Evolutionary conservation across 2,888 invertebrate species (phyloP).

Genomic region (Archips crataeganus): DNA sequence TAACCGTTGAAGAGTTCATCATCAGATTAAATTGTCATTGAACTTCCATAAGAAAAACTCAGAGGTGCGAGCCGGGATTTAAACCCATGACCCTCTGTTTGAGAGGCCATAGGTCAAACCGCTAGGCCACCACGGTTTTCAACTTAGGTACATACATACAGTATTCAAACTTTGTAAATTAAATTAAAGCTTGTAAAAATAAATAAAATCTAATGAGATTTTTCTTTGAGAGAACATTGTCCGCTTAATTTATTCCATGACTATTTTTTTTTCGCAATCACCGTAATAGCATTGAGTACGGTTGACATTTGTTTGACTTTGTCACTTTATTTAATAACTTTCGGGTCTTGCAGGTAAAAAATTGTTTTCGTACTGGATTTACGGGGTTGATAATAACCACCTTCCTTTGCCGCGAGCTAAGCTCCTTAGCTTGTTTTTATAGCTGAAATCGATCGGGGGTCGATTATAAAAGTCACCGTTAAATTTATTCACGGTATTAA

Average conservation of each 20-base stretch:
- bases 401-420: neutral
- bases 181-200: too few species aligned
- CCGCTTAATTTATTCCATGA: neutral
- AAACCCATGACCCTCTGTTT: too few species aligned
- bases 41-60: too few species aligned
- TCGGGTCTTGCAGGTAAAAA: neutral
- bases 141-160: too few species aligned
- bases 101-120: too few species aligned
- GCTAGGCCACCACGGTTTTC: too few species aligned
- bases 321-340: neutral
- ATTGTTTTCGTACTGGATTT: neutral
- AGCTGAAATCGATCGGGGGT: slow-evolving; percentile 7
- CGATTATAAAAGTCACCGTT: slow-evolving; percentile 1
- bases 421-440: neutral
- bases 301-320: neutral
- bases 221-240: neutral
- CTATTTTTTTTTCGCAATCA: neutral
- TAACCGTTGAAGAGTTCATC: too few species aligned
- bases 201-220: too few species aligned
- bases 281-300: neutral
- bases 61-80: too few species aligned
- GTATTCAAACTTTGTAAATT: too few species aligned
- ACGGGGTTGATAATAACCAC: neutral
- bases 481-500: slow-evolving; percentile 6
- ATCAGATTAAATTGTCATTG: too few species aligned